These are phyloP conservation scores for Labeo catla DNA, from an alignment of 2,113 vertebrate genomes.

Conservation along the genomic window DNA sequence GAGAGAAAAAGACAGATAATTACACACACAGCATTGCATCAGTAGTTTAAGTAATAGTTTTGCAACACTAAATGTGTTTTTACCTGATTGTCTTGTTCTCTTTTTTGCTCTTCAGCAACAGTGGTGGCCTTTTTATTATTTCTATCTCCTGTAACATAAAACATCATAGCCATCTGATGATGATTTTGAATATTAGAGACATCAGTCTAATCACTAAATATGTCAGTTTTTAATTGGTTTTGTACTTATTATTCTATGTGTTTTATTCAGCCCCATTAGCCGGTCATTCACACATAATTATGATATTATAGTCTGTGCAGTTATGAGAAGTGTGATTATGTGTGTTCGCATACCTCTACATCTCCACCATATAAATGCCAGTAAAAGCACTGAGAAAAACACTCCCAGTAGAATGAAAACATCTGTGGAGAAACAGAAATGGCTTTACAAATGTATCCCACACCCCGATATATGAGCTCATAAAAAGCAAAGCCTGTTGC, in stretches of 20 bases:
- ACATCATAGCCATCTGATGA: neutral
- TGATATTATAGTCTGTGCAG: too few species aligned
- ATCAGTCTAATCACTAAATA: neutral
- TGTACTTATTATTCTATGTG: neutral
- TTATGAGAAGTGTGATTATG: neutral
- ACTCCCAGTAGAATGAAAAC: neutral
- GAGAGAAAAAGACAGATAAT: neutral
- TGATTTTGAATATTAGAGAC: neutral
- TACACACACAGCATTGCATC: neutral
- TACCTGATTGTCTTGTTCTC: neutral
- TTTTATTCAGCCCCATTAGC: neutral
- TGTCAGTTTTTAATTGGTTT: neutral
- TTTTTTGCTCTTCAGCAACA: neutral
- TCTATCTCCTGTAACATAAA: neutral
- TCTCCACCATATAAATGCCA: neutral
- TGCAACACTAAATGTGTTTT: neutral
- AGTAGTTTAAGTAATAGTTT: neutral
- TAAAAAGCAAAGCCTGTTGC: neutral
- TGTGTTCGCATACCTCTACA: conserved; percentile 4
- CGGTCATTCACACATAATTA: too few species aligned
- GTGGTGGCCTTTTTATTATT: neutral
- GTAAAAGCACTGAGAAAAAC: too few species aligned
- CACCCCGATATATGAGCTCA: neutral
- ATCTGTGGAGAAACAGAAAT: neutral
- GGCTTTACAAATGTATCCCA: neutral